These are phyloP conservation scores for Dromococcyx pavoninus DNA, from an alignment of 2,797 vertebrate genomes.

Conservation along the genomic window DNA sequence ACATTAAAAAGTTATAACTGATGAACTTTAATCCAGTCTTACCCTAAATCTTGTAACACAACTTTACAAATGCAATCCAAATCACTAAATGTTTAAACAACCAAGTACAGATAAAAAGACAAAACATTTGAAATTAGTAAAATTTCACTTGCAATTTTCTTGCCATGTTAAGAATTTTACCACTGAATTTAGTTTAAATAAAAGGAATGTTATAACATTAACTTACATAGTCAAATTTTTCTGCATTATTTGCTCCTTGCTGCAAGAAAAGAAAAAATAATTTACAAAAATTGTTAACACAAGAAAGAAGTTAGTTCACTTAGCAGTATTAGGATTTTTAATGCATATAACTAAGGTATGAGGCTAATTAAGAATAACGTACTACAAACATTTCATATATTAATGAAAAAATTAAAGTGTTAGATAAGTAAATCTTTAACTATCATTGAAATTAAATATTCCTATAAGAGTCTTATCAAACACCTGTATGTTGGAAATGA, in stretches of 20 bases:
- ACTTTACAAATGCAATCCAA: background rate
- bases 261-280: conserved; percentile 78
- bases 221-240: conserved; percentile 99
- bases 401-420: conserved; percentile 68
- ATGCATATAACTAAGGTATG: conserved; percentile 24
- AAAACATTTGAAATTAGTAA: background rate
- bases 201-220: background rate
- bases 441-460: conserved; percentile 53
- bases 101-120: background rate
- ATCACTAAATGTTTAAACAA: background rate
- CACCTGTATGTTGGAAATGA: conserved; percentile 29
- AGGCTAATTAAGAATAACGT: conserved; percentile 44
- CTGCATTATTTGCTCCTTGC: conserved; percentile 96
- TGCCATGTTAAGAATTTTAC: background rate
- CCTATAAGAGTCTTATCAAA: conserved; percentile 43
- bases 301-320: conserved; percentile 43
- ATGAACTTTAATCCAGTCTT: background rate
- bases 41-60: background rate
- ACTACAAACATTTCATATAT: conserved; percentile 64
- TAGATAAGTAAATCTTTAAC: conserved; percentile 56
- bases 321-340: conserved; percentile 65
- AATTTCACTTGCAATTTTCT: background rate
- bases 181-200: background rate
- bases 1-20: background rate
- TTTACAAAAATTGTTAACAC: conserved; percentile 69